Base-by-base conservation (phyloP, 2,797 vertebrate species). In the Leptatherina wallacei region DNA sequence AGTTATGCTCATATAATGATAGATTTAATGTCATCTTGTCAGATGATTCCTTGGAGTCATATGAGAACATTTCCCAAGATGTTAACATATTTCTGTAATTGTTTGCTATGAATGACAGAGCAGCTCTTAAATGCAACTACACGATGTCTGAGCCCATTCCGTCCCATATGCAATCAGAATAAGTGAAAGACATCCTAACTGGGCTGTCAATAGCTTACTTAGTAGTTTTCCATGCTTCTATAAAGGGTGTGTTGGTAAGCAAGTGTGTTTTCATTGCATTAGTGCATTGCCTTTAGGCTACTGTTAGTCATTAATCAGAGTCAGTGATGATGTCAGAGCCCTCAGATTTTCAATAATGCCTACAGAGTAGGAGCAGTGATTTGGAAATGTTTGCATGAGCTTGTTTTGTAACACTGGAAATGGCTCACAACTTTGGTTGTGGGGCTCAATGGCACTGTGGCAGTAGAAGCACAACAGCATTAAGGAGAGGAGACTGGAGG, bases 281-380 rank as follows among this genome's bases (percentile, higher is more conserved):
- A 73, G 70, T 61, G 74, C 61, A 66, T 68, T 85, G 76, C 83
- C 85, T 83, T 85, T 74, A 60, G 82, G 75, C 66, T 44, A 65
- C 51, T 58, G 83, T 90, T 83, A 88, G 84, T 81, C 88, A 90
- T 90, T 92, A 88, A 83, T 76, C 75, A 6, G 38, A 67, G 65
- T 65, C 7, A 62, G 85, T 90, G 91, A 87, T 79, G 71, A 61
- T 78, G 54, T 71, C 63, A 65, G 64, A 77, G 60, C 65, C 5
- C 47, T 80, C 38, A 35, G 59, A 68, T 65, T 59, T 74, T 82
- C 58, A 61, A 24, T 69, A 22, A 52, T 33, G 36, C 14, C 8
- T 20, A 44, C 11, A 44, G 29, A n/a, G 36, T 40, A 6, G 8
- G 29, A 29, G 40, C 10, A 0, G 61, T 44, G 71, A 80, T 79